A percentile compares a stretch with the other conserved stretches of the same genome.
Evolutionary conservation across 2,888 invertebrate genomes (phyloP).

Genomic region (Sepiola atlantica): DNA sequence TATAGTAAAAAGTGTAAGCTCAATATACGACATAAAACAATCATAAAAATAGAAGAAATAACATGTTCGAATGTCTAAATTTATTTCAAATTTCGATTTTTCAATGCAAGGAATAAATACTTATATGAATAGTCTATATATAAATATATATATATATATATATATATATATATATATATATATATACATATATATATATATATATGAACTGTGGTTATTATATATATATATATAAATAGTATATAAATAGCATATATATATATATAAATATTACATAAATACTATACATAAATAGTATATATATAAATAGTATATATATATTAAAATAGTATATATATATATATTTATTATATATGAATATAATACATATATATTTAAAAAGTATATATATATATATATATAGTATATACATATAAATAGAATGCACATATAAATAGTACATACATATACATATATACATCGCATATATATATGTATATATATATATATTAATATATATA

Average conservation of each 20-base stretch:
- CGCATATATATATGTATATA: not conserved
- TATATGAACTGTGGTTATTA: not conserved
- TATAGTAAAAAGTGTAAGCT: no score
- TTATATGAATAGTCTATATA: no score
- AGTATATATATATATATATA: not conserved
- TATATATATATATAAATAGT: not conserved
- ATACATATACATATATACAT: not conserved
- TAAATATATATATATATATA: not conserved
- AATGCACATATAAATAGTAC: not conserved
- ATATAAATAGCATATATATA: not conserved
- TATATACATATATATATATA: not conserved
- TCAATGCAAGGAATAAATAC: no score
- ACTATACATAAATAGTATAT: not conserved
- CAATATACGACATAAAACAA: no score
- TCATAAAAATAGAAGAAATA: no score
- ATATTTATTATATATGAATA: not conserved
- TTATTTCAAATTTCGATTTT: no score
- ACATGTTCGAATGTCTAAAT: no score
- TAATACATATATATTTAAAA: not conserved
- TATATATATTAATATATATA: not conserved
- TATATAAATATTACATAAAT: no score
- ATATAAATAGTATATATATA: slow-evolving; percentile 32
- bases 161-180: not conserved
- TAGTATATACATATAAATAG: not conserved
- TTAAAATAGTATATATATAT: not conserved